Evolutionary conservation across 2,888 invertebrate species (phyloP), one percentile per base, ranked within the genome.

Genomic region (Drosophila suboccidentalis): DNA sequence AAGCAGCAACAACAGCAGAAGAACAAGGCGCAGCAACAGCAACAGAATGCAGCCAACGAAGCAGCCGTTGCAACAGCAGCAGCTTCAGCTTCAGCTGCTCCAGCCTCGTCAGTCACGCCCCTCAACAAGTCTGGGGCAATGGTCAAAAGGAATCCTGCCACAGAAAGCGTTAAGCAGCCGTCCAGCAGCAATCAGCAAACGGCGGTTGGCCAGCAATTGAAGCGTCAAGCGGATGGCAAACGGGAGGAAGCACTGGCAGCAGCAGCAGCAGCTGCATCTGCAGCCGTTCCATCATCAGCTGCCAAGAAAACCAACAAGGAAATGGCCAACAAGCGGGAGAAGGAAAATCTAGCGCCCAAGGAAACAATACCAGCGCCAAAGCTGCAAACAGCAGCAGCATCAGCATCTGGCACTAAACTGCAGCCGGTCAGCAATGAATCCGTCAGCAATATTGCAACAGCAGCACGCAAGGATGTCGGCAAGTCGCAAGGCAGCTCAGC

Each of bases 391-490:
- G 9, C 70, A 34, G 46, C 62, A 17, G 34, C 75, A 39, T 1
- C 29, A 4, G 22, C 4, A 0, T 1, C 19, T 6, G 57, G 38
- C 22, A 49, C 26, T 34, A 82, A 73, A 49, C 62, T 70, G 22
- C 82, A 66, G 41, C 63, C 78, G 3, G 74, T 70, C 22, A 70
- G 60, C 49, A 85, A 64, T 36, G 89, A 89, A 38, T 80, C 78
- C 6, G 67, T 72, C 4, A 71, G 68, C 51, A 80, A 82, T 15
- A 76, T 87, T 64, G 67, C 74, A 47, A 71, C 72, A 29, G 26
- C 19, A 19, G 2, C 26, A 65, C 94, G 93, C 80, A 94, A 94
- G 65, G 95, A 95, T 3, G 9, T 47, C 29, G 51, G 39, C 38
- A 61, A 32, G 17, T 32, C 34, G 15, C 29, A 29, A 8, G 34